Percentiles rank a stretch among this genome's conserved stretches.
Conservation (phyloP, 2,797 vertebrate genomes). For the Epinephelus coioides region DNA sequence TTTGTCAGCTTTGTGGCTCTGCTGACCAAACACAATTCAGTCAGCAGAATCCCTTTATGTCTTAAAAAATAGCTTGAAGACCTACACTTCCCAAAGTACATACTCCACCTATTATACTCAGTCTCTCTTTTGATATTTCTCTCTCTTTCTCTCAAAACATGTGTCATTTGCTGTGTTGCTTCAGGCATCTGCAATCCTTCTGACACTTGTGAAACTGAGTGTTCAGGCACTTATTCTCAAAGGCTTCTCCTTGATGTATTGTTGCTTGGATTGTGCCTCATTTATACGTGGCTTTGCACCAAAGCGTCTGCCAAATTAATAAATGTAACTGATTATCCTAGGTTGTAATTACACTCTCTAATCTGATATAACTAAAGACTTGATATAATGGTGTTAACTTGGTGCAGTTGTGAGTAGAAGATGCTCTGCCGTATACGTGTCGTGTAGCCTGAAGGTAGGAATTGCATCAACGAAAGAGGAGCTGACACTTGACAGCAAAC, state of each 20-base stretch:
- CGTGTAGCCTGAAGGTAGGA: background rate
- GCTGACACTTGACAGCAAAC: background rate
- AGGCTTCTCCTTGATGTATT: background rate
- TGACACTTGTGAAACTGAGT: background rate
- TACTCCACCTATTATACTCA: background rate
- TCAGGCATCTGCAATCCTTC: background rate
- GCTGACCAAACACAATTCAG: background rate
- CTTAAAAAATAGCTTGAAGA: no score
- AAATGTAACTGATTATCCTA: background rate
- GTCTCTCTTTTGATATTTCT: background rate
- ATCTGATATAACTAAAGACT: background rate
- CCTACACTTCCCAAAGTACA: background rate
- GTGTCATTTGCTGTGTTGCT: background rate
- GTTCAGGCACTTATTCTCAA: background rate
- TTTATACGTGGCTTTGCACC: background rate
- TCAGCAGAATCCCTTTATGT: background rate
- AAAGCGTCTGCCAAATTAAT: background rate
- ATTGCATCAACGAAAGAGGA: background rate
- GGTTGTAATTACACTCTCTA: background rate
- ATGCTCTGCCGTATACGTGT: background rate
- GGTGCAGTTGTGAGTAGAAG: background rate
- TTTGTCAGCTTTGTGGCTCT: background rate
- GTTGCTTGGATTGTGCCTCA: background rate
- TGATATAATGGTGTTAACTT: background rate
- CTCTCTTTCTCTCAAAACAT: background rate